Evolutionary conservation across 2,888 invertebrate genomes (phyloP).

Genomic region (Carabus problematicus): DNA sequence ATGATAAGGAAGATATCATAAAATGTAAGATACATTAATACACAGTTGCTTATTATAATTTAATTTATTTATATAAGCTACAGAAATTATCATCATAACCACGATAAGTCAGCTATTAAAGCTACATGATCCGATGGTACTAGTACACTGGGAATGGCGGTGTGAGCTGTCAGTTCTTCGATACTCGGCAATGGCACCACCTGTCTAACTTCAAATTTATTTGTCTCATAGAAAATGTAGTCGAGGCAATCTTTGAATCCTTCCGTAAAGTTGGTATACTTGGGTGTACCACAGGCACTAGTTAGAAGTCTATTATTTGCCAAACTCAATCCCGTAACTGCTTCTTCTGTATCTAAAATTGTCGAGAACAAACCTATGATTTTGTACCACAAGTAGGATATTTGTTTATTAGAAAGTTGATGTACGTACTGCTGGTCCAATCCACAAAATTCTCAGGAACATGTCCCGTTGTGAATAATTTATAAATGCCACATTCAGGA

Average conservation of each 20-base stretch:
- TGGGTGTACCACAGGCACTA: slow-evolving; percentile 86
- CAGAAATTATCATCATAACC: slow-evolving; percentile 51
- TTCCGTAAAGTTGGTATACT: slow-evolving; percentile 85
- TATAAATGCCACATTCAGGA: slow-evolving; percentile 82
- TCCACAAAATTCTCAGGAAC: slow-evolving; percentile 72
- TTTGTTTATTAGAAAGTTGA: neutral
- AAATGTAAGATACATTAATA: too few relatives aligned
- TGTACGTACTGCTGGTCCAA: slow-evolving; percentile 80
- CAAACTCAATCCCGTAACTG: slow-evolving; percentile 68
- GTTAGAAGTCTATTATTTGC: slow-evolving; percentile 70
- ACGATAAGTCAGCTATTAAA: slow-evolving; percentile 80
- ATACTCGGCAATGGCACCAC: slow-evolving; percentile 82
- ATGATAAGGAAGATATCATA: too few relatives aligned
- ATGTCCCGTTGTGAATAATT: slow-evolving; percentile 74
- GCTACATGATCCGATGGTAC: slow-evolving; percentile 96
- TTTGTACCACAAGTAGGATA: neutral
- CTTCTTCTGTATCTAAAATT: slow-evolving; percentile 69
- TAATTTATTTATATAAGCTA: slow-evolving; percentile 8
- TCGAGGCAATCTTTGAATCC: slow-evolving; percentile 89
- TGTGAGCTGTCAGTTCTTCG: slow-evolving; percentile 75
- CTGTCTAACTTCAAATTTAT: slow-evolving; percentile 68
- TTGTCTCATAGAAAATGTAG: slow-evolving; percentile 85
- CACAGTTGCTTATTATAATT: too few relatives aligned
- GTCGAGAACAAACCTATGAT: neutral
- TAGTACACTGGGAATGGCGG: slow-evolving; percentile 85